These are phyloP conservation scores for Cosmopolites sordidus DNA, from an alignment of 2,888 invertebrate genomes.

Conservation along the genomic window DNA sequence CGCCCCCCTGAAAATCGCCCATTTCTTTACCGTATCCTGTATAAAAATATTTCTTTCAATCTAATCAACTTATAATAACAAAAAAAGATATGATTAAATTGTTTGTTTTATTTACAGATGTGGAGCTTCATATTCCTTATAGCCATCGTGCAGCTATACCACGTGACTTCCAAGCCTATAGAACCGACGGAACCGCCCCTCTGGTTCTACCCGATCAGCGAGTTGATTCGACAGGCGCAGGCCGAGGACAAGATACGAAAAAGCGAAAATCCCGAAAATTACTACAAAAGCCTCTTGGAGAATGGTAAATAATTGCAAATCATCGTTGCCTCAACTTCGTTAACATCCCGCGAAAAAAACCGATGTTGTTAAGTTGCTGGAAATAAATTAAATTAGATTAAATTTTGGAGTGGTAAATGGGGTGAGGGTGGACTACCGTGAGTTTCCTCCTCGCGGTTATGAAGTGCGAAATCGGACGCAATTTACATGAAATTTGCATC, in stretches of 20 bases:
- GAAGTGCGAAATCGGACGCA: too few relatives aligned
- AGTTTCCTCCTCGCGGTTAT: too few relatives aligned
- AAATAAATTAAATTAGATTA: too few relatives aligned
- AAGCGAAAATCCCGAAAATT: neutral
- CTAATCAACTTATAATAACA: too few relatives aligned
- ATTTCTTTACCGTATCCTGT: too few relatives aligned
- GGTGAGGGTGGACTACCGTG: too few relatives aligned
- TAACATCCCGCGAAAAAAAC: neutral
- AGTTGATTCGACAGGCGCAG: constrained; percentile 9
- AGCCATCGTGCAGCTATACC: constrained; percentile 31
- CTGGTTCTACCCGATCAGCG: constrained; percentile 31
- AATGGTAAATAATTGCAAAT: constrained; percentile 1
- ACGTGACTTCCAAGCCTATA: constrained; percentile 32
- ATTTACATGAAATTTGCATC: too few relatives aligned
- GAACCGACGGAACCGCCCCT: constrained; percentile 34
- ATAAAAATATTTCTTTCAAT: too few relatives aligned
- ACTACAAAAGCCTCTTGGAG: neutral
- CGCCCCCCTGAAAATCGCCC: too few relatives aligned
- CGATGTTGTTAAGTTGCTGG: too few relatives aligned
- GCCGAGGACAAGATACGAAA: constrained; percentile 5
- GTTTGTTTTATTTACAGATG: constrained; percentile 34
- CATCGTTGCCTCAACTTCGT: neutral
- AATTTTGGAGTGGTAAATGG: too few relatives aligned
- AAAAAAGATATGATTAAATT: neutral
- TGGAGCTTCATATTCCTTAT: constrained; percentile 35